phyloP scores from a whole-genome alignment of 1,140 invertebrate species.

The Wasmannia auropunctata region DNA sequence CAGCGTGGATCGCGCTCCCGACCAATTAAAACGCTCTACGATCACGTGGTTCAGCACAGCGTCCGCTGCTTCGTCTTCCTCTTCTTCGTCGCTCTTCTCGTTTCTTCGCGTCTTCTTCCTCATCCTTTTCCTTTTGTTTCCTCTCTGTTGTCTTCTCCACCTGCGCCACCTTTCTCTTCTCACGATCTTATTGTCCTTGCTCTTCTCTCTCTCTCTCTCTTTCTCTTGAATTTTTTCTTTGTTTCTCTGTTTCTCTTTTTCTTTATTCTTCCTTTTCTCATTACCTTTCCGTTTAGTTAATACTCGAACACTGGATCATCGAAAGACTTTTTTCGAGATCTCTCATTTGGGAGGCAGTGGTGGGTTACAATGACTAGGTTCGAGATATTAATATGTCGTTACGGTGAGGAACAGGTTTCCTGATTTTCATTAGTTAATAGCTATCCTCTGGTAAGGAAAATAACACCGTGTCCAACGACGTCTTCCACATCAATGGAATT shows the following conservation, averaged over 20 bases:
- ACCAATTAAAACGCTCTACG: constrained; percentile 84
- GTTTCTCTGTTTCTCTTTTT: not conserved
- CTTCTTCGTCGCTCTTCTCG: constrained; percentile 39
- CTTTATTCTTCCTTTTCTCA: constrained; percentile 19
- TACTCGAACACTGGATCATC: constrained; percentile 38
- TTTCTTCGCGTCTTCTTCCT: constrained; percentile 29
- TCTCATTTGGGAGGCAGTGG: constrained; percentile 23
- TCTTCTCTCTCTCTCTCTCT: not conserved
- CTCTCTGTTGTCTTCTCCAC: constrained; percentile 20
- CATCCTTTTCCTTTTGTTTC: not conserved
- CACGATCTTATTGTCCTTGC: constrained; percentile 44
- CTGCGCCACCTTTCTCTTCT: constrained; percentile 30
- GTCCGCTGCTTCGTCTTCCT: constrained; percentile 60
- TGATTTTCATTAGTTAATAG: constrained; percentile 51
- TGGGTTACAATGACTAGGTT: constrained; percentile 58
- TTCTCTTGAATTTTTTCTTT: not conserved
- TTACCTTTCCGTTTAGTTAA: not conserved
- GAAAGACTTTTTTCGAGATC: constrained; percentile 13
- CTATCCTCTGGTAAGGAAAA: constrained; percentile 9
- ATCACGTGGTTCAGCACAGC: constrained; percentile 79
- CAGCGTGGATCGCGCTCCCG: constrained; percentile 69
- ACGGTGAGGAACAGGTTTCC: constrained; percentile 42
- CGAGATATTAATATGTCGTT: constrained; percentile 57
- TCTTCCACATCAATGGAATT: constrained; percentile 53
- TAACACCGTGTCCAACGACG: not conserved